Conservation (phyloP, 1,140 invertebrate species). For the Cepaea nemoralis region DNA sequence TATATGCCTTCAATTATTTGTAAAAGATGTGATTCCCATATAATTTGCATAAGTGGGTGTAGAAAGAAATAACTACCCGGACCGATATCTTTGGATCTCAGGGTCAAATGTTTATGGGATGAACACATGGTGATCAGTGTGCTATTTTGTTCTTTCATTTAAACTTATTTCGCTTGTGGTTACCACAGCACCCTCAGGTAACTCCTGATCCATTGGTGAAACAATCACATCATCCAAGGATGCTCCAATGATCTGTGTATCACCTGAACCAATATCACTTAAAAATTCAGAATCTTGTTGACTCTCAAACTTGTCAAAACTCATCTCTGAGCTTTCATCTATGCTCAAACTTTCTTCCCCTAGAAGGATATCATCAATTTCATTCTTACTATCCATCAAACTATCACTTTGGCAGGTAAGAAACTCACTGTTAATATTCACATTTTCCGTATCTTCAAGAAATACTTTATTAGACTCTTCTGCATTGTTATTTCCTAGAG, state of each 20-base stretch:
- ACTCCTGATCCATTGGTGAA: not conserved
- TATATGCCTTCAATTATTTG: too few species aligned
- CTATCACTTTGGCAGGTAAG: not conserved
- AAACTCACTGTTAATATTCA: not conserved
- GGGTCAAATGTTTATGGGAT: too few species aligned
- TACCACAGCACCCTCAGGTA: not conserved
- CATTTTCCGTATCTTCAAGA: not conserved
- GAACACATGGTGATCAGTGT: too few species aligned
- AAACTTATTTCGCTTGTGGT: not conserved
- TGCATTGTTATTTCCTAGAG: not conserved
- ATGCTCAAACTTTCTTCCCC: not conserved
- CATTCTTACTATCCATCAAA: not conserved
- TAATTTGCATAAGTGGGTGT: too few species aligned
- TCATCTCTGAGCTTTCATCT: not conserved
- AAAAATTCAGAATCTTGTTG: not conserved
- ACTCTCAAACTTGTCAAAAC: not conserved
- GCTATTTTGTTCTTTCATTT: conserved; percentile 11
- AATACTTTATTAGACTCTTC: not conserved
- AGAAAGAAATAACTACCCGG: too few species aligned
- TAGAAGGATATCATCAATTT: conserved; percentile 23
- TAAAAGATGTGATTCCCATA: too few species aligned
- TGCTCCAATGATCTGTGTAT: not conserved
- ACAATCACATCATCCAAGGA: not conserved
- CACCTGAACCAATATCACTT: not conserved
- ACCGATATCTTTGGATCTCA: too few species aligned